A percentile compares a stretch with the other conserved stretches of the same genome.
These are phyloP conservation scores for Crypturellus undulatus DNA, from an alignment of 2,113 vertebrate species.

Conservation along the genomic window DNA sequence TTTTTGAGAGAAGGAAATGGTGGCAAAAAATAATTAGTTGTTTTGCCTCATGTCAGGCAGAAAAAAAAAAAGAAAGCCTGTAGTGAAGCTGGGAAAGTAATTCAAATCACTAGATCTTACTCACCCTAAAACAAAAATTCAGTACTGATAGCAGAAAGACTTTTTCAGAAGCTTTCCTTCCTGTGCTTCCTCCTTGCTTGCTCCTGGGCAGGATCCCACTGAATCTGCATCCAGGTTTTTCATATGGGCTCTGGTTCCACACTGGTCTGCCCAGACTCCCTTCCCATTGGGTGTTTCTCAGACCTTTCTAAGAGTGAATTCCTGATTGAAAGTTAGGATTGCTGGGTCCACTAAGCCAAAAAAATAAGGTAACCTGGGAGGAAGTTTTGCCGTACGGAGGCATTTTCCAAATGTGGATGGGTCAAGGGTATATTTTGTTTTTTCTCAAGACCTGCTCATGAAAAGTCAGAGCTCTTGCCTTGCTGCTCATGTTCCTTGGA, in stretches of 20 bases:
- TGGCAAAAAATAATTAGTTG: neutral
- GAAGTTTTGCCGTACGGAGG: neutral
- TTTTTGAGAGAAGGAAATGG: neutral
- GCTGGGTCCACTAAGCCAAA: conserved; percentile 1
- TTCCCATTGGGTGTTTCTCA: neutral
- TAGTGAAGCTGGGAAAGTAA: conserved; percentile 12
- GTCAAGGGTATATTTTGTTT: neutral
- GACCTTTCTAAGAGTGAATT: neutral
- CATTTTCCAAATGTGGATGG: neutral
- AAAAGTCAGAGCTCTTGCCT: neutral
- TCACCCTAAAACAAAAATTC: neutral
- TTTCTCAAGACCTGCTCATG: neutral
- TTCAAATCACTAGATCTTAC: neutral
- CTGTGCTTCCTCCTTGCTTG: conserved; percentile 13
- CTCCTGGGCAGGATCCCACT: conserved; percentile 12
- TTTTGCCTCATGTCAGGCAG: conserved; percentile 14
- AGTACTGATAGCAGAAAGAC: neutral
- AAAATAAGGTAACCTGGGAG: neutral
- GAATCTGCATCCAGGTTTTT: conserved; percentile 27
- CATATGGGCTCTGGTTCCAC: neutral
- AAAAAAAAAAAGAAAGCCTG: conserved; percentile 3
- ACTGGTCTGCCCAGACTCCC: conserved; percentile 28
- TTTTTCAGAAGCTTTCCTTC: conserved; percentile 1
- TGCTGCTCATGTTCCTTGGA: neutral
- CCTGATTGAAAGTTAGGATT: neutral